Conservation (phyloP, 2,113 vertebrate genomes). For the Acrocephalus kingi region DNA sequence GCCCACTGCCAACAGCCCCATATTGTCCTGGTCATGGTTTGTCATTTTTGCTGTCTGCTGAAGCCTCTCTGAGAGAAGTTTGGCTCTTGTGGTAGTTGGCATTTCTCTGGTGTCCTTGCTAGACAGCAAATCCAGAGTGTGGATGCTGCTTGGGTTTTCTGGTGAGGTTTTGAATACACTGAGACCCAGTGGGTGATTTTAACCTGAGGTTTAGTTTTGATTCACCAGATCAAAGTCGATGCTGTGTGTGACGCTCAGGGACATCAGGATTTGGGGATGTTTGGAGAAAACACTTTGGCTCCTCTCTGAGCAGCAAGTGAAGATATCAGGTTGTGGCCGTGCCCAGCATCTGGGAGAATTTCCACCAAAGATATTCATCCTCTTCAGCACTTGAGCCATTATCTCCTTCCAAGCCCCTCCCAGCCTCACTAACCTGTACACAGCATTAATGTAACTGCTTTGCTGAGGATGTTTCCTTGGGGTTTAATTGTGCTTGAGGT, state of each 20-base stretch:
- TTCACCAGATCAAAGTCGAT: neutral
- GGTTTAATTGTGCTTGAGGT: neutral
- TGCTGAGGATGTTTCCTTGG: conserved; percentile 10
- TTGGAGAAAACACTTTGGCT: neutral
- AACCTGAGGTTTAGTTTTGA: neutral
- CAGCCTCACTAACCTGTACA: neutral
- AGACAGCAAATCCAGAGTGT: neutral
- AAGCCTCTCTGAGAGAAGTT: neutral
- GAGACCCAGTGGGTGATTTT: neutral
- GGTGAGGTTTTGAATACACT: neutral
- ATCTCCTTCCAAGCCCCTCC: neutral
- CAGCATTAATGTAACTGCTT: neutral
- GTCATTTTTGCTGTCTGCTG: neutral
- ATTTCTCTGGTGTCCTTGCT: neutral
- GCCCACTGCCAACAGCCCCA: neutral
- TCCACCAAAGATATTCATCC: neutral
- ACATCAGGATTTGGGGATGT: neutral
- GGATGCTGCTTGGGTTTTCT: neutral
- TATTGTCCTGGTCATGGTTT: neutral
- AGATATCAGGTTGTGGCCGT: fast-evolving
- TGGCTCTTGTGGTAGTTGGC: neutral
- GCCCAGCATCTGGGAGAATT: neutral
- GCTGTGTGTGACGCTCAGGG: neutral
- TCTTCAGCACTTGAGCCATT: neutral
- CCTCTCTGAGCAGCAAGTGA: neutral